Base-by-base conservation (phyloP, 2,113 vertebrate genomes). In the Nerophis ophidion region DNA sequence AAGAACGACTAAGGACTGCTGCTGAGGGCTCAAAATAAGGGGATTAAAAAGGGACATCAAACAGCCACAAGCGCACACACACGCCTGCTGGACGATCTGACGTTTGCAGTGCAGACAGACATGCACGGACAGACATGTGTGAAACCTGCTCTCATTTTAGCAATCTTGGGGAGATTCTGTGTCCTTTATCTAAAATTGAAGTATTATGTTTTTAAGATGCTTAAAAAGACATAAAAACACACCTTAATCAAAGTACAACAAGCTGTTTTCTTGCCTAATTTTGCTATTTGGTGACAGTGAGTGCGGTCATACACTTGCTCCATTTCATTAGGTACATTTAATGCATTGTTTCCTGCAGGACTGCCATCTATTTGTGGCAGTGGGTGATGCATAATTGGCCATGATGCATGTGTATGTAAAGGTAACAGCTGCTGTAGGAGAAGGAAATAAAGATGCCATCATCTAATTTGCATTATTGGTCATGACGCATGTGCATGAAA, bases 1-100 rank as follows among this genome's bases (percentile, higher is more conserved):
- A 86, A 44, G 5, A 86, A 92, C 77, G 85, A 82, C 89, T 87
- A 87, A 90, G 79, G 62, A 48, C 81, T 76, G 12, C 50, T 62
- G 66, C 57, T 57, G 62, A 50, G 60, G 71, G 57, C 75, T 72
- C 70, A 77, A 66, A 80, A 33, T 10, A 53, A 12, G 14, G 10
- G 16, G 4, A 49, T 26, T 26, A 46, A 70, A 69, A 64, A 65
- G 61, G 76, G 60, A 68, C 68, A 80, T 64, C 63, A 74, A 16
- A 80, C 75, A 83, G 61, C 69, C 68, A 79, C 73, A 80, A 34
- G 48, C 69, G 66, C 45, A 84, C 76, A 86, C 71, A 79, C 74
- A 76, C 61, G 51, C 79, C 62, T 54, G 57, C 72, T 72, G 33
- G 52, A 62, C 48, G 56, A 63, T 46, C 76, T 82, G 79, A 82